Percentiles rank a stretch among this genome's conserved stretches.
Evolutionary conservation across 1,140 invertebrate genomes (phyloP).

Genomic region (Elymnias hypermnestra): DNA sequence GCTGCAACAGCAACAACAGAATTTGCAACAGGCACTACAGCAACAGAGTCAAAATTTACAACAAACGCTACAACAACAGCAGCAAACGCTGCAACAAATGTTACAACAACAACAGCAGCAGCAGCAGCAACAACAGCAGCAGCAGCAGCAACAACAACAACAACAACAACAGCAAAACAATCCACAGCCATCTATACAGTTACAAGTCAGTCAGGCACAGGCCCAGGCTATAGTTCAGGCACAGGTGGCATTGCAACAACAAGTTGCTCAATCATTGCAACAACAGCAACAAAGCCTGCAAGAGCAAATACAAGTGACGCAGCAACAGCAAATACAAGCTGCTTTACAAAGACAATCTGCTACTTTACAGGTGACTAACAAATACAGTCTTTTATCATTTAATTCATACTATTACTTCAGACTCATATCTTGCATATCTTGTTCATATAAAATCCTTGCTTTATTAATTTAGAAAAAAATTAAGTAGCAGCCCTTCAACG

Average conservation of each 20-base stretch:
- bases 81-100: conserved; percentile 60
- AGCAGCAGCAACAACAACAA: conserved; percentile 71
- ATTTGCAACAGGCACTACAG: conserved; percentile 59
- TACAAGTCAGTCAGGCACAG: conserved; percentile 65
- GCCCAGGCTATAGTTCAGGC: conserved; percentile 60
- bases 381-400: no score
- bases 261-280: conserved; percentile 61
- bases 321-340: conserved; percentile 68
- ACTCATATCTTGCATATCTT: no score
- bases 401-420: no score
- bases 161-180: conserved; percentile 72
- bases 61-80: conserved; percentile 60
- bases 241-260: conserved; percentile 59
- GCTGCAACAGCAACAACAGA: conserved; percentile 54
- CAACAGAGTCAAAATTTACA: conserved; percentile 39
- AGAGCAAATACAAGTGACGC: conserved; percentile 59
- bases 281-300: conserved; percentile 63
- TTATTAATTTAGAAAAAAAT: no score
- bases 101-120: conserved; percentile 60
- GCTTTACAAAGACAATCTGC: conserved; percentile 65
- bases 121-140: conserved; percentile 50
- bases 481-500: no score
- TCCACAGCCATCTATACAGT: conserved; percentile 45
- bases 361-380: conserved; percentile 66
- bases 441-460: no score